phyloP scores from a whole-genome alignment of 2,888 invertebrate species.

The Himalopsyche japonica region DNA sequence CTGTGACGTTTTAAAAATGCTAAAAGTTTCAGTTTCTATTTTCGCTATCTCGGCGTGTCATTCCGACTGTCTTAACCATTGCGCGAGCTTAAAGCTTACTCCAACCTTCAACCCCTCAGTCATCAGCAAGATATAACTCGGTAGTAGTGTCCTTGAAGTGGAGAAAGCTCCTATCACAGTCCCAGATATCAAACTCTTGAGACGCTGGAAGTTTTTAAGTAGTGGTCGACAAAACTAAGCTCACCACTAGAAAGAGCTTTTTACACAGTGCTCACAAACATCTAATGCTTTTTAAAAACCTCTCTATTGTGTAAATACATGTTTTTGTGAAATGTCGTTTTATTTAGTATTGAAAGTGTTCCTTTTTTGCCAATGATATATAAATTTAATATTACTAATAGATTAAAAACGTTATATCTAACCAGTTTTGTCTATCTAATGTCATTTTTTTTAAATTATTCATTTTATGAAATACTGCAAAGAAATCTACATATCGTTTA shows the following conservation, averaged over 20 bases:
- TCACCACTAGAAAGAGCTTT: background rate
- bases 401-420: too few relatives aligned
- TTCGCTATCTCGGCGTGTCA: background rate
- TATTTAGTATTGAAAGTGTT: too few relatives aligned
- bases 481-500: too few relatives aligned
- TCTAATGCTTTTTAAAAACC: background rate
- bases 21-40: background rate
- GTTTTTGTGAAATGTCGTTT: too few relatives aligned
- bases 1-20: background rate
- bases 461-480: too few relatives aligned
- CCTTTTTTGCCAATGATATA: too few relatives aligned
- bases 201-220: background rate
- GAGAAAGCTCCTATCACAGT: background rate
- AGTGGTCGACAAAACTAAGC: background rate
- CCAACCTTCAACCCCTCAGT: background rate
- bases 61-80: background rate
- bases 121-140: conserved; percentile 22
- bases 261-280: background rate
- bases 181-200: background rate
- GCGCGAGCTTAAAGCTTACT: background rate
- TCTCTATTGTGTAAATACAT: background rate
- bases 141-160: conserved; percentile 15
- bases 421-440: too few relatives aligned
- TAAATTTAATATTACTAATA: too few relatives aligned
- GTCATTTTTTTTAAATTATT: too few relatives aligned